Percentiles rank a stretch among this genome's conserved stretches.
Evolutionary conservation across 2,888 invertebrate genomes (phyloP).

Genomic region (Allolobophora icterica): DNA sequence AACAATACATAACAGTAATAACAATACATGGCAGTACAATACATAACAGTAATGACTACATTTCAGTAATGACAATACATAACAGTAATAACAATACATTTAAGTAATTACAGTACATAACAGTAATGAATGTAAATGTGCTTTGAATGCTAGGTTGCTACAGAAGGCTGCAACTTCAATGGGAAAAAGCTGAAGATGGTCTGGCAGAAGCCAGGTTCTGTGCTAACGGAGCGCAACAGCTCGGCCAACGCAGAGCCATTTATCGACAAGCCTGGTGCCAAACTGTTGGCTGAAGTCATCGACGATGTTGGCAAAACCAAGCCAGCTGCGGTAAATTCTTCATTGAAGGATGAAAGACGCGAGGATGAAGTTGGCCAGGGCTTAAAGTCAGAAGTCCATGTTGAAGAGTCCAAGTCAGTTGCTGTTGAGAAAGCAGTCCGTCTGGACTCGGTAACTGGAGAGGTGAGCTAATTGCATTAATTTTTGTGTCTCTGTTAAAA

Average conservation of each 20-base stretch:
- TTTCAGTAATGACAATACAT: too few species aligned
- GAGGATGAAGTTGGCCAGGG: background rate
- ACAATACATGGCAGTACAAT: too few species aligned
- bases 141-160: slow-evolving; percentile 53
- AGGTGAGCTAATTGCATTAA: background rate
- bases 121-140: background rate
- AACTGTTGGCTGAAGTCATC: background rate
- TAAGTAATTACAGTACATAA: too few species aligned
- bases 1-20: too few species aligned
- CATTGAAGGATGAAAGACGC: background rate
- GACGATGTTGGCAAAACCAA: background rate
- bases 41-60: too few species aligned
- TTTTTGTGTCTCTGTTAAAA: background rate
- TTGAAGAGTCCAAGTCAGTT: background rate
- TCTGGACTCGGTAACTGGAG: background rate
- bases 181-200: slow-evolving; percentile 55
- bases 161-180: slow-evolving; percentile 57
- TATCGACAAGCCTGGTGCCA: background rate
- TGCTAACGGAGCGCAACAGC: slow-evolving; percentile 12
- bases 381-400: background rate
- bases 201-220: slow-evolving; percentile 53
- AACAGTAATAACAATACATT: background rate
- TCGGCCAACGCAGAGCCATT: background rate
- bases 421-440: background rate
- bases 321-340: background rate